Base-by-base conservation (phyloP, 2,888 invertebrate genomes). In the Tuberolachnus salignus region DNA sequence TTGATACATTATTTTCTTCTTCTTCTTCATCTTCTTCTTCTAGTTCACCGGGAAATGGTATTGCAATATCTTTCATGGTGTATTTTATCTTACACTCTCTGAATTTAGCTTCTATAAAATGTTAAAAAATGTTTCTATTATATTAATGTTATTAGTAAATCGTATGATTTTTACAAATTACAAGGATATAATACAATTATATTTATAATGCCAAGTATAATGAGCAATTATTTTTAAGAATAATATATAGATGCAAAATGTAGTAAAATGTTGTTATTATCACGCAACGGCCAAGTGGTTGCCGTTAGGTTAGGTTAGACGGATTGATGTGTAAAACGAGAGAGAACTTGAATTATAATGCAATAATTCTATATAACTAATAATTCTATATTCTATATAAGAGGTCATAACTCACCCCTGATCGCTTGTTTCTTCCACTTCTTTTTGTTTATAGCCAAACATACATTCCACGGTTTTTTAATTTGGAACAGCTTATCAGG, bases 341-440 rank as follows among this genome's bases (percentile, higher is more conserved):
- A 34, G 6, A 34, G 34, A 34, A 6, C 34, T 34, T 34, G 6
- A 34, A 4, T 34, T 34, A 34, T 34, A 34, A 34, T 34, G 6
- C 6, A 6, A 6, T 34, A 34, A 34, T 34, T 6, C 3, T 34
- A 34, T 34, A 34, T 34, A 34, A 34, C 3, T 34, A 34, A 34
- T 34, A 34, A 34, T 34, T 34, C n/a, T n/a, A n/a, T n/a, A n/a
- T n/a, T n/a, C n/a, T n/a, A n/a, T n/a, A n/a, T n/a, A n/a, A n/a
- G n/a, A n/a, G n/a, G n/a, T n/a, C 34, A 34, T 34, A 8, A 19
- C 19, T 21, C 42, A 91, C 92, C 92, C 88, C 90, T 90, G 70
- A 91, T 87, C 80, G 92, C 92, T 86, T 92, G 92, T 82, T 92
- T 92, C 84, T 92, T 92, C 95, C 94, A 95, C 83, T 91, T 91